Conservation (phyloP, 2,113 vertebrate genomes). For the Saiga tatarica region DNA sequence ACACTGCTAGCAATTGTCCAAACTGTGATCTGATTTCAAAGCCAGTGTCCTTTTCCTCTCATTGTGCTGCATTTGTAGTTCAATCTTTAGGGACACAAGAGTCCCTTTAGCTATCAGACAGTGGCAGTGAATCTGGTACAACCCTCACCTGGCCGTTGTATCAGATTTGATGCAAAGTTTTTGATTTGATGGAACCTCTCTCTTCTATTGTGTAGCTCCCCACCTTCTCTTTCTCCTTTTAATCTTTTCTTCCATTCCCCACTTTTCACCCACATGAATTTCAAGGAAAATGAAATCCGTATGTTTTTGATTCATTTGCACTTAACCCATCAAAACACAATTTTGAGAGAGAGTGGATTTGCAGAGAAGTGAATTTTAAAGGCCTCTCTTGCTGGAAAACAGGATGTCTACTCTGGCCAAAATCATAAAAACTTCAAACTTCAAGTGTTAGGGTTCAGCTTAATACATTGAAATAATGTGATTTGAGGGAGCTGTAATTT, state of each 20-base stretch:
- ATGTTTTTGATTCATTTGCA: slow-evolving; percentile 68
- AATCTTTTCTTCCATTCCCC: background rate
- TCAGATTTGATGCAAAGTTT: background rate
- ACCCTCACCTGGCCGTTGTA: background rate
- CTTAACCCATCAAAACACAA: slow-evolving; percentile 70
- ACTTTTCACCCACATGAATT: slow-evolving; percentile 17
- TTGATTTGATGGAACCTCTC: background rate
- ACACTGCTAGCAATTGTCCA: background rate
- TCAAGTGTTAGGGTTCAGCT: slow-evolving; percentile 53
- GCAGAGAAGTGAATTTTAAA: slow-evolving; percentile 65
- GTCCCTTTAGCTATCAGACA: background rate
- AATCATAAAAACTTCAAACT: slow-evolving; percentile 73
- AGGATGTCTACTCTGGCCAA: slow-evolving; percentile 63
- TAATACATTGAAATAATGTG: slow-evolving; percentile 56
- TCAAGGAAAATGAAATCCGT: slow-evolving; percentile 50
- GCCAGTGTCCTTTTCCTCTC: background rate
- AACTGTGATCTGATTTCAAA: background rate
- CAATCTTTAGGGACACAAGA: background rate
- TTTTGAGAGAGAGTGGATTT: slow-evolving; percentile 59
- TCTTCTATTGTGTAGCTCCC: background rate
- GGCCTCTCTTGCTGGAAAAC: slow-evolving; percentile 53
- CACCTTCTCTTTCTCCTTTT: background rate
- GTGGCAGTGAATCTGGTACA: background rate
- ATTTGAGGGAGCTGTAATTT: slow-evolving; percentile 61
- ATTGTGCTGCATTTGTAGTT: background rate